These are phyloP conservation scores for Rutilus rutilus DNA, from an alignment of 2,113 vertebrate species.

Conservation along the genomic window DNA sequence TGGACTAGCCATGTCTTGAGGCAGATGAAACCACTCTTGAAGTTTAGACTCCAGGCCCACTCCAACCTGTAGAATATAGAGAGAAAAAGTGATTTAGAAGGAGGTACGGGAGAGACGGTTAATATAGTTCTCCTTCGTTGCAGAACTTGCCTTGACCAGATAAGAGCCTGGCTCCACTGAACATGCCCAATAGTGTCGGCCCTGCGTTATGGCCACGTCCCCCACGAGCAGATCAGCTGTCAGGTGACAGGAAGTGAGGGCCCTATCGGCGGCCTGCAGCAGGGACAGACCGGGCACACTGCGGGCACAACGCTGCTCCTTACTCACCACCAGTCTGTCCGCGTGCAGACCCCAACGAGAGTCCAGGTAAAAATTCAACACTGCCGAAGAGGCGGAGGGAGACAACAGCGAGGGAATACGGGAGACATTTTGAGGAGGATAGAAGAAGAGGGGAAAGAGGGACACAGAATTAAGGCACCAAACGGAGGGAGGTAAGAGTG, in stretches of 20 bases:
- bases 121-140: background rate
- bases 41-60: constrained; percentile 94
- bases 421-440: constrained; percentile 50
- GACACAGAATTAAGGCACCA: background rate
- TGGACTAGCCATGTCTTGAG: constrained; percentile 94
- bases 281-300: constrained; percentile 89
- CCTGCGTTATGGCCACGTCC: constrained; percentile 93
- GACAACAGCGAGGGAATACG: constrained; percentile 20
- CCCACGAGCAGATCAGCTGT: constrained; percentile 91
- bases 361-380: constrained; percentile 95
- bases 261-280: constrained; percentile 83
- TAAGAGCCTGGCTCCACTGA: constrained; percentile 96
- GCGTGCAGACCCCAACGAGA: constrained; percentile 93
- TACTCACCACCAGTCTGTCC: constrained; percentile 92
- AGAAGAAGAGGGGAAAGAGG: constrained; percentile 43
- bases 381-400: constrained; percentile 65
- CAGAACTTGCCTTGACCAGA: constrained; percentile 82
- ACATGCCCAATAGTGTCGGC: constrained; percentile 96
- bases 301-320: constrained; percentile 92
- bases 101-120: background rate
- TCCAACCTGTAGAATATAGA: constrained; percentile 77
- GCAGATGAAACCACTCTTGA: constrained; percentile 96
- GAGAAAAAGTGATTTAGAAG: background rate
- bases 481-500: background rate
- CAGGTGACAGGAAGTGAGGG: constrained; percentile 93